Conservation (phyloP, 2,888 invertebrate species). For the Microctonus aethiopoides region DNA sequence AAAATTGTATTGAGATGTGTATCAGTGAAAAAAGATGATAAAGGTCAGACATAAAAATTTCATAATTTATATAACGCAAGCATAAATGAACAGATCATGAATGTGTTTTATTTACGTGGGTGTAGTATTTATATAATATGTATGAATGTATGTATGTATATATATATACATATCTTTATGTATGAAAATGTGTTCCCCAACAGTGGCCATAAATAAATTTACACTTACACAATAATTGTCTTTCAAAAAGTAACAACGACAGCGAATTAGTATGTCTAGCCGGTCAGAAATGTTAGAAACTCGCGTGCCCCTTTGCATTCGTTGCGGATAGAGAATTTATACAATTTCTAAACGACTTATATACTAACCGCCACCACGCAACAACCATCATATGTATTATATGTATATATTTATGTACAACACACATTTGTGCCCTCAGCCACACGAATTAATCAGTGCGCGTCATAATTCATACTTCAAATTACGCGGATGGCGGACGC, state of each 20-base stretch:
- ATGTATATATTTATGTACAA: not conserved
- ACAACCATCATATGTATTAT: not conserved
- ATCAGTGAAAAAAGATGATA: slow-evolving; percentile 10
- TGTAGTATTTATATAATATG: not conserved
- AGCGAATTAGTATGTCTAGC: slow-evolving; percentile 25
- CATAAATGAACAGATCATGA: not conserved
- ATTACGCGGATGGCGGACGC: slow-evolving; percentile 38
- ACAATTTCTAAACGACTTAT: slow-evolving; percentile 22
- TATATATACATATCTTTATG: not conserved
- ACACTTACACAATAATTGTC: slow-evolving; percentile 4
- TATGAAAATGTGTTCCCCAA: not conserved
- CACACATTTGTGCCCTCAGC: slow-evolving; percentile 26
- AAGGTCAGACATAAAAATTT: slow-evolving; percentile 13
- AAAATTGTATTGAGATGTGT: not conserved
- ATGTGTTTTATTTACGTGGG: slow-evolving; percentile 6
- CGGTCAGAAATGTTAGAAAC: slow-evolving; percentile 20
- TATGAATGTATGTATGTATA: not conserved
- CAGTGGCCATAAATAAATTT: slow-evolving; percentile 14
- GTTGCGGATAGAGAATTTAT: slow-evolving; percentile 27
- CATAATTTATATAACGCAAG: slow-evolving; percentile 17
- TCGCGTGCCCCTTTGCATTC: slow-evolving; percentile 18
- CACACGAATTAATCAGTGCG: slow-evolving; percentile 46
- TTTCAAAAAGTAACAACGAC: not conserved
- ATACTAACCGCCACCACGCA: slow-evolving; percentile 6
- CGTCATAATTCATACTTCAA: slow-evolving; percentile 48